A percentile compares a stretch with the other conserved stretches of the same genome.
Conservation (phyloP, 1,140 invertebrate species). For the Trissolcus basalis region DNA sequence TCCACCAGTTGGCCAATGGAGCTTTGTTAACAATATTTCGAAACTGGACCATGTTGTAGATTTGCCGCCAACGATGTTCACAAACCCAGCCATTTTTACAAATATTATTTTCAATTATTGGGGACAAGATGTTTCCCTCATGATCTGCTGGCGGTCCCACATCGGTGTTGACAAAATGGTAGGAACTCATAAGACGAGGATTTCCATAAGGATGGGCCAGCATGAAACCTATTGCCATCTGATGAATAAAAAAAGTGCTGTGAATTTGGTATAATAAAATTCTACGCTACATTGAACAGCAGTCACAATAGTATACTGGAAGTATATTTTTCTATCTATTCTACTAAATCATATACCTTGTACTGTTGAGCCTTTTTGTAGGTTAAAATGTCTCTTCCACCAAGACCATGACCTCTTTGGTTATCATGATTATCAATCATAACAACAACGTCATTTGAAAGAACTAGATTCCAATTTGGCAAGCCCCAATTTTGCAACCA, state of each 20-base stretch:
- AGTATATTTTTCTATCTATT: too few species aligned
- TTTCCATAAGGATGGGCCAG: constrained; percentile 88
- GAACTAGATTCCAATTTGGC: constrained; percentile 77
- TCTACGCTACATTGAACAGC: too few species aligned
- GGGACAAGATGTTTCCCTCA: constrained; percentile 81
- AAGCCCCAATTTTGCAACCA: constrained; percentile 78
- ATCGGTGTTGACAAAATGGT: constrained; percentile 77
- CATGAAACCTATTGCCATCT: constrained; percentile 88
- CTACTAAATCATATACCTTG: constrained; percentile 71
- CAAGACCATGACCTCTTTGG: constrained; percentile 74
- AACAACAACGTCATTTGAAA: constrained; percentile 76
- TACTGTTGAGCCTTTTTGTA: constrained; percentile 80
- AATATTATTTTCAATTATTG: constrained; percentile 80
- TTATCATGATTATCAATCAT: constrained; percentile 84
- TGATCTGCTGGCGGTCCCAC: constrained; percentile 81
- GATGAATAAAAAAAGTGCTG: neutral
- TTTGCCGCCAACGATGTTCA: constrained; percentile 91
- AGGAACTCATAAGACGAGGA: constrained; percentile 88
- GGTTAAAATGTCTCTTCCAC: constrained; percentile 76
- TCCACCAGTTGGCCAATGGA: constrained; percentile 82
- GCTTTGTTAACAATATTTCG: constrained; percentile 80
- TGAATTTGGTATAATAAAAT: neutral
- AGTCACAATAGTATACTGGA: too few species aligned
- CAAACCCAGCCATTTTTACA: constrained; percentile 91
- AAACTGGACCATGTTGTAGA: constrained; percentile 88